A percentile compares a stretch with the other conserved stretches of the same genome.
Evolutionary conservation across 2,797 vertebrate species (phyloP).

Genomic region (Gambusia yucatana): DNA sequence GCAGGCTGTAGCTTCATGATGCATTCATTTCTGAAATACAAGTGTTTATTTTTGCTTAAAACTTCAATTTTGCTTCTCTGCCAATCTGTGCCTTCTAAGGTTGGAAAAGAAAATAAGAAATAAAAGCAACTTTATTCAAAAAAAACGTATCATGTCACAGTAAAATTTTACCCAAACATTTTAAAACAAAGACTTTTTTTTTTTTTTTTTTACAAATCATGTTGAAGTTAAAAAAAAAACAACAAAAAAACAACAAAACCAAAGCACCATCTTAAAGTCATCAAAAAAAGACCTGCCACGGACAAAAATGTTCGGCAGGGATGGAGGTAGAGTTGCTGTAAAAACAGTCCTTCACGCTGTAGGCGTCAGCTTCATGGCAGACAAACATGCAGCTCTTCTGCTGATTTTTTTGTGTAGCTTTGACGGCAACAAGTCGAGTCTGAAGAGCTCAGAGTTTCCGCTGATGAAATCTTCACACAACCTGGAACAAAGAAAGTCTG

Average conservation of each 20-base stretch:
- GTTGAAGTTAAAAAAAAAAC: conserved; percentile 54
- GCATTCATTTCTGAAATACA: background rate
- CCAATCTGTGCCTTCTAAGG: background rate
- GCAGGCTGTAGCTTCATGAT: background rate
- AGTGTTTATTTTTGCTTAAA: background rate
- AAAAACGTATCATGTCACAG: conserved; percentile 16
- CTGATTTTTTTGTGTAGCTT: conserved; percentile 82
- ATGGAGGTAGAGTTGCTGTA: conserved; percentile 9
- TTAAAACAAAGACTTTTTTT: conserved; percentile 45
- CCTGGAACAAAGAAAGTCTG: conserved; percentile 63
- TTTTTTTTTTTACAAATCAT: conserved; percentile 53
- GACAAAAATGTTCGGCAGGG: background rate
- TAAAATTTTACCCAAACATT: conserved; percentile 45
- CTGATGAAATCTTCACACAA: conserved; percentile 90
- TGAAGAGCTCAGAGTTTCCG: conserved; percentile 78
- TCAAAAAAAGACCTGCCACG: background rate
- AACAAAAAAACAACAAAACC: conserved; percentile 30
- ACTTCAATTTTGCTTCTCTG: background rate
- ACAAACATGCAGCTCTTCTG: conserved; percentile 88
- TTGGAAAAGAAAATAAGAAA: conserved; percentile 5
- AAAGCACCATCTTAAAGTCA: conserved; percentile 33
- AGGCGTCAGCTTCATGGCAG: conserved; percentile 41
- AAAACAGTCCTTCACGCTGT: conserved; percentile 25
- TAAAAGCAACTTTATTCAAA: conserved; percentile 63
- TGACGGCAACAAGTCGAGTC: conserved; percentile 82